Evolutionary conservation across 2,797 vertebrate genomes (phyloP).

Genomic region (Pantherophis vulpinus): DNA sequence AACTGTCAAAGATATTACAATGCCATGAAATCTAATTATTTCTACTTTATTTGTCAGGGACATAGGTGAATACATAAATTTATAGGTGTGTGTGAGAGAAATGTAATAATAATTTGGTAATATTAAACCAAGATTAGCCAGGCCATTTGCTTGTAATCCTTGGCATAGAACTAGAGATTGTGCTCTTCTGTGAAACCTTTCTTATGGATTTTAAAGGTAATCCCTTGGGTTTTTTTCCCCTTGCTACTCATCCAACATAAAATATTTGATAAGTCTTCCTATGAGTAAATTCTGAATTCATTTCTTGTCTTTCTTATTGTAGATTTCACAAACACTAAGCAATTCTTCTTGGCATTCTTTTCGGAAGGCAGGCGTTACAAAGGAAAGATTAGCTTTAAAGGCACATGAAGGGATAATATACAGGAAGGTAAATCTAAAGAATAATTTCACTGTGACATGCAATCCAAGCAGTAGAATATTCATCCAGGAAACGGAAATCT

Average conservation of each 20-base stretch:
- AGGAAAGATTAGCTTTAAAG: slow-evolving; percentile 24
- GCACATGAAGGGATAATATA: not conserved
- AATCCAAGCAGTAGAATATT: not conserved
- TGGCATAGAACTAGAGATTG: slow-evolving; percentile 8
- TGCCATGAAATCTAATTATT: slow-evolving; percentile 45
- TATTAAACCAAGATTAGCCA: slow-evolving; percentile 12
- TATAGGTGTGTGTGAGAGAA: fast-evolving
- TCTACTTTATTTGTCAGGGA: slow-evolving; percentile 45
- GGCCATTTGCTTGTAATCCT: slow-evolving; percentile 34
- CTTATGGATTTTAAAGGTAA: slow-evolving; percentile 22
- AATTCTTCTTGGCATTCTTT: not conserved
- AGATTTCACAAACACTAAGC: not conserved
- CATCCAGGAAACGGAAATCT: not conserved
- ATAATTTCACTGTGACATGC: not conserved
- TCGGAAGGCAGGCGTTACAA: not conserved
- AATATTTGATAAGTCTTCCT: slow-evolving; percentile 4
- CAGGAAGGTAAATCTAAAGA: slow-evolving; percentile 17
- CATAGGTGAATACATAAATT: slow-evolving; percentile 1
- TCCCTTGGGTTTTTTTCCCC: slow-evolving; percentile 36
- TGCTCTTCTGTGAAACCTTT: slow-evolving; percentile 23
- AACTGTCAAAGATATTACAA: slow-evolving; percentile 43
- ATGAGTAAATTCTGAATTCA: slow-evolving; percentile 39
- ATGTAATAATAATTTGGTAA: slow-evolving; percentile 14
- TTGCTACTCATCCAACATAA: slow-evolving; percentile 30
- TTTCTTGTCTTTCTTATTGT: slow-evolving; percentile 30